Conservation (phyloP, 2,888 invertebrate species). For the Operophtera brumata region DNA sequence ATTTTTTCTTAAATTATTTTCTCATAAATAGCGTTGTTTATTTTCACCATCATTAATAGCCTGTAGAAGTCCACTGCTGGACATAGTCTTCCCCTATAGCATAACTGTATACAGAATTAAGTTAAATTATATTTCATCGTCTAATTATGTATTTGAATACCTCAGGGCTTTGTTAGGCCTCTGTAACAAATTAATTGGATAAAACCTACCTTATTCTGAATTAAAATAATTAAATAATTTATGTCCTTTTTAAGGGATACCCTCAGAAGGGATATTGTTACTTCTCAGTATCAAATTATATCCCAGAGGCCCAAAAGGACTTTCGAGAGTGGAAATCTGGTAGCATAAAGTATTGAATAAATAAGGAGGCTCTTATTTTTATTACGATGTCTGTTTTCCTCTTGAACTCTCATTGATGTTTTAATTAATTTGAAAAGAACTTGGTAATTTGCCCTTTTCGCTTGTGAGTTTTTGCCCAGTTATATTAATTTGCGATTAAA, state of each 20-base stretch:
- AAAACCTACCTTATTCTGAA: slow-evolving; percentile 27
- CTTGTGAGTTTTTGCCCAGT: not conserved
- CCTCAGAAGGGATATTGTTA: slow-evolving; percentile 30
- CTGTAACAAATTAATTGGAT: slow-evolving; percentile 31
- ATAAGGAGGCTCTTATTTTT: slow-evolving; percentile 10
- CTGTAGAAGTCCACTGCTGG: too few species aligned
- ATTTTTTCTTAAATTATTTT: slow-evolving; percentile 1
- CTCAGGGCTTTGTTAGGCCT: slow-evolving; percentile 20
- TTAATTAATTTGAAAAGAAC: not conserved
- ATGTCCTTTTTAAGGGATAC: slow-evolving; percentile 29
- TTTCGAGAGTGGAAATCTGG: slow-evolving; percentile 5
- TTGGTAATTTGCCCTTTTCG: too few species aligned
- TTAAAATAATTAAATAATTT: slow-evolving; percentile 32
- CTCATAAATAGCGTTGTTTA: too few species aligned
- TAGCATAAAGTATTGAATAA: slow-evolving; percentile 9
- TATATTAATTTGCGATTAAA: too few species aligned
- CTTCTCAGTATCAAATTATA: slow-evolving; percentile 30
- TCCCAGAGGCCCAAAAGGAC: slow-evolving; percentile 29
- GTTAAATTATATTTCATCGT: not conserved
- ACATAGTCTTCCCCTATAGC: too few species aligned
- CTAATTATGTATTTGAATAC: slow-evolving; percentile 9
- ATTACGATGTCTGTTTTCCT: not conserved
- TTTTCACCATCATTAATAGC: too few species aligned
- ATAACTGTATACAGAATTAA: too few species aligned
- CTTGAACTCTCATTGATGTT: not conserved